Evolutionary conservation across 2,113 vertebrate genomes (phyloP).

Genomic region (Excalfactoria chinensis): DNA sequence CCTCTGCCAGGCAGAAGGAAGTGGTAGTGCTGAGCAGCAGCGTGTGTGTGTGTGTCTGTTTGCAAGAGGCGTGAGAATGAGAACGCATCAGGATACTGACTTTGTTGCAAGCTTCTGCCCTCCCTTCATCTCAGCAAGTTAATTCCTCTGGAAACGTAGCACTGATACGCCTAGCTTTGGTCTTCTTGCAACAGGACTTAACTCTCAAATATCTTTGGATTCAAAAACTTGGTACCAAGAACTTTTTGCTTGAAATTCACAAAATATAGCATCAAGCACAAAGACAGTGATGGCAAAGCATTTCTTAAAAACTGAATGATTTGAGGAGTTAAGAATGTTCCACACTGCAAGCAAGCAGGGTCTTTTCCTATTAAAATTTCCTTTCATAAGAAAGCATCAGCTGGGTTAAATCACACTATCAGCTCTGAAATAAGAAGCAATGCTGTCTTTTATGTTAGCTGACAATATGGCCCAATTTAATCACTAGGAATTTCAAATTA

Average conservation of each 20-base stretch:
- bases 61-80: neutral
- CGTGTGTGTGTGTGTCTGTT: accelerated
- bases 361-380: neutral
- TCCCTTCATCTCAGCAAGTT: neutral
- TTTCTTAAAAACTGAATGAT: neutral
- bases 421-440: neutral
- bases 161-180: no score
- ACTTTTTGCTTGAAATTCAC: neutral
- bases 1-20: neutral
- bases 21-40: neutral
- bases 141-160: neutral
- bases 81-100: accelerated
- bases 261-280: neutral
- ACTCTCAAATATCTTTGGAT: neutral
- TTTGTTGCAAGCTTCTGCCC: neutral
- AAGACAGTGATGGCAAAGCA: neutral
- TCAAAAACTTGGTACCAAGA: neutral
- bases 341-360: neutral
- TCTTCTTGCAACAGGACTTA: neutral
- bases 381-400: accelerated
- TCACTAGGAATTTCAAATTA: neutral
- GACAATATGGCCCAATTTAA: neutral
- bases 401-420: neutral
- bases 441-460: neutral
- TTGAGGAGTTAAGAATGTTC: neutral